These are phyloP conservation scores for Asteroscopus sphinx DNA, from an alignment of 2,888 invertebrate genomes.

Conservation along the genomic window DNA sequence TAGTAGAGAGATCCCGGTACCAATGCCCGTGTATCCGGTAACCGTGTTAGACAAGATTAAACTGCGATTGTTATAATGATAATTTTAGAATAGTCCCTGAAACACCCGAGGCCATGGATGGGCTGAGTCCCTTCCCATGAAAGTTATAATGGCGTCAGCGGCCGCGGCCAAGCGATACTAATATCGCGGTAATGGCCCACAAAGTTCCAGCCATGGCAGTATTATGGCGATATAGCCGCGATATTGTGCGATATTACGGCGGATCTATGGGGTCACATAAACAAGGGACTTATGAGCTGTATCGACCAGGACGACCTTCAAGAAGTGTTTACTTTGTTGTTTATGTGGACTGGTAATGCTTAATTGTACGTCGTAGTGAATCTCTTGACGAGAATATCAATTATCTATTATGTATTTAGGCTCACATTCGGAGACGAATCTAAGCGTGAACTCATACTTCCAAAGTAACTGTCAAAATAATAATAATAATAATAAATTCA, in stretches of 20 bases:
- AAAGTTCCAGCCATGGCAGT: conserved; percentile 22
- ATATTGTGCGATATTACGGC: conserved; percentile 13
- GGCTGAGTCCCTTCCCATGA: conserved; percentile 6
- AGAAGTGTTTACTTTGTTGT: conserved; percentile 2
- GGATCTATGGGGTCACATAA: conserved; percentile 20
- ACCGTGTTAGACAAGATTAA: neutral
- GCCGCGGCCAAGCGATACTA: conserved; percentile 6
- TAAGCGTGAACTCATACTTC: too few relatives aligned
- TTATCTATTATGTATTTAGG: too few relatives aligned
- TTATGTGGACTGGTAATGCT: neutral
- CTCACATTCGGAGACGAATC: too few relatives aligned
- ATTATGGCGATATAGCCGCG: conserved; percentile 17
- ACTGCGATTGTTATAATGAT: conserved; percentile 17
- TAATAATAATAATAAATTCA: too few relatives aligned
- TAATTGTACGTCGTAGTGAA: too few relatives aligned
- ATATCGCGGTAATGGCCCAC: conserved; percentile 34
- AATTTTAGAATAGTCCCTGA: conserved; percentile 15
- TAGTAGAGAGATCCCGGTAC: too few relatives aligned
- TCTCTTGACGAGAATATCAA: too few relatives aligned
- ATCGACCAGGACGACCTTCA: conserved; percentile 5
- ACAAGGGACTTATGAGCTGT: conserved; percentile 15
- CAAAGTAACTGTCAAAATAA: too few relatives aligned
- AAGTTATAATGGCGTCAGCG: conserved; percentile 28
- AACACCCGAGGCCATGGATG: conserved; percentile 7
- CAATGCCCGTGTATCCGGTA: too few relatives aligned